Conservation (phyloP, 2,888 invertebrate species). For the Tenthredo notha region DNA sequence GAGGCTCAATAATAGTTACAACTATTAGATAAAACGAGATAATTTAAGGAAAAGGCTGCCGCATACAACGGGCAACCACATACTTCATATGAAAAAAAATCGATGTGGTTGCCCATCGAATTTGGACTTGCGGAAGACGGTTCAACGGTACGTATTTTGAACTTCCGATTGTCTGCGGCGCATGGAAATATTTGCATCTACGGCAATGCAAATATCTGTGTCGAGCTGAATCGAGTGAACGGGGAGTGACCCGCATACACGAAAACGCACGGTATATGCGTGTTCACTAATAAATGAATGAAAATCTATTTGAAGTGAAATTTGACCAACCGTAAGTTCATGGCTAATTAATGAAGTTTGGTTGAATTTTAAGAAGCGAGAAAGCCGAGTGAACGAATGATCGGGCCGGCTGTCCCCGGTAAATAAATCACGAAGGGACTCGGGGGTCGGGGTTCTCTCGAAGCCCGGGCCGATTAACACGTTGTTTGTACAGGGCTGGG, state of each 20-base stretch:
- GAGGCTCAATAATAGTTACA: neutral
- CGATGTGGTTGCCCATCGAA: too few species aligned
- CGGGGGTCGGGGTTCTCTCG: conserved; percentile 55
- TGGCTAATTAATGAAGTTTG: neutral
- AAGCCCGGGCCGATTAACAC: conserved; percentile 75
- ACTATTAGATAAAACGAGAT: neutral
- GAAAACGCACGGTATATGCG: neutral
- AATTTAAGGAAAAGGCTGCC: neutral
- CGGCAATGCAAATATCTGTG: too few species aligned
- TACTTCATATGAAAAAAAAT: too few species aligned
- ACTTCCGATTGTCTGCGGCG: too few species aligned
- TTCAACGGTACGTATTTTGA: too few species aligned
- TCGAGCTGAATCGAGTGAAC: too few species aligned
- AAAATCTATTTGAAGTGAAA: too few species aligned
- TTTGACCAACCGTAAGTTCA: neutral
- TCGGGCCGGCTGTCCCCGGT: conserved; percentile 34
- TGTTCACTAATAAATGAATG: too few species aligned
- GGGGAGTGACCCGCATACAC: too few species aligned
- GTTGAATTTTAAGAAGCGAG: neutral
- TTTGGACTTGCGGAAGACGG: too few species aligned
- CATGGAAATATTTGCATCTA: too few species aligned
- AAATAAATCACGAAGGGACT: conserved; percentile 59
- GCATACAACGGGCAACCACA: too few species aligned
- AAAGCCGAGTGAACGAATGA: conserved; percentile 18
- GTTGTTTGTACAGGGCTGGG: conserved; percentile 78